A percentile compares a stretch with the other conserved stretches of the same genome.
Evolutionary conservation across 2,113 vertebrate species (phyloP).

Genomic region (Neopipo cinnamomea): DNA sequence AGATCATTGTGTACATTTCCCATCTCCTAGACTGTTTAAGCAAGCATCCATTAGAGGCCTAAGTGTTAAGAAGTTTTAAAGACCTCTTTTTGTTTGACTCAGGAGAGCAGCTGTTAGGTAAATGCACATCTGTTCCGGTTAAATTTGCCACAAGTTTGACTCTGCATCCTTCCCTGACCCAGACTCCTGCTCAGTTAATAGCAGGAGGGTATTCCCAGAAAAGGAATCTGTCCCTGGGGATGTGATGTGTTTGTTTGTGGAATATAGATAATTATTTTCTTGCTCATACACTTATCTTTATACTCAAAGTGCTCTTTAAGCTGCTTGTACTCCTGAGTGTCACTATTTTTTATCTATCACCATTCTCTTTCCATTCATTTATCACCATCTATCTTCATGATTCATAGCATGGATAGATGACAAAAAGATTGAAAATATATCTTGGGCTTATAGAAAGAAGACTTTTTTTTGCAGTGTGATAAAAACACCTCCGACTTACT

Average conservation of each 20-base stretch:
- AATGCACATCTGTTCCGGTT: not conserved
- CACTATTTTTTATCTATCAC: not conserved
- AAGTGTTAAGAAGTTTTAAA: not conserved
- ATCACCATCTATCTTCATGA: not conserved
- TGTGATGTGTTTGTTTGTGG: not conserved
- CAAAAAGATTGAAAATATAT: not conserved
- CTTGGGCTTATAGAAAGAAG: not conserved
- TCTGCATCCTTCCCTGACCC: not conserved
- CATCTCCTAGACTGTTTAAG: not conserved
- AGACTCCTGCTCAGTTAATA: not conserved
- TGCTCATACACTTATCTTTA: not conserved
- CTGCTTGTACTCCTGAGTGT: not conserved
- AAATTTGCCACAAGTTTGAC: not conserved
- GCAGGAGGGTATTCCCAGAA: not conserved
- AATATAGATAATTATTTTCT: not conserved
- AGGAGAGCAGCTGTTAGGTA: not conserved
- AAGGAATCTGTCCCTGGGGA: not conserved
- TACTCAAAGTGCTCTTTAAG: not conserved
- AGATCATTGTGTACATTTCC: not conserved
- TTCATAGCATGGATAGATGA: not conserved
- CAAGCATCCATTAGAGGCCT: not conserved
- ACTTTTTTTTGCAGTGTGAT: not conserved
- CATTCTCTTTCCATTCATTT: not conserved
- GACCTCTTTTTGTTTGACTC: not conserved
- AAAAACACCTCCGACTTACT: not conserved